A percentile compares a stretch with the other conserved stretches of the same genome.
Evolutionary conservation across 2,888 invertebrate species (phyloP).

Genomic region (Hedya salicella): DNA sequence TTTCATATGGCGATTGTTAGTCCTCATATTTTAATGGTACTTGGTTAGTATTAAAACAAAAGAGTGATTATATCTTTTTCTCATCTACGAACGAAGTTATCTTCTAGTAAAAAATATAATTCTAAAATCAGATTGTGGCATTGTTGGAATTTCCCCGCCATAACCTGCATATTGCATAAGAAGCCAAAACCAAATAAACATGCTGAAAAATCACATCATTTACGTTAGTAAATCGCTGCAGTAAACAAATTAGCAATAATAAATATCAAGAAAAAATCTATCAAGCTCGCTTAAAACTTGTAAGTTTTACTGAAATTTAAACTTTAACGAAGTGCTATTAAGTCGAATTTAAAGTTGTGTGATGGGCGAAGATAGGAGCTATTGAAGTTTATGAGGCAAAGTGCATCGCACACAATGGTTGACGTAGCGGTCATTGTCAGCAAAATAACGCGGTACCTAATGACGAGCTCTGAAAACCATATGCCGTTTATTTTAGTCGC

Average conservation of each 20-base stretch:
- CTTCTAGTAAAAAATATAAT: no score
- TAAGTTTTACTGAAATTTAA: neutral
- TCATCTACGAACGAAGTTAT: no score
- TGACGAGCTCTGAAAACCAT: slow-evolving; percentile 21
- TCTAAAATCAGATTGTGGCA: no score
- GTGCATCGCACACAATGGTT: slow-evolving; percentile 30
- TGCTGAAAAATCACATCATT: slow-evolving; percentile 24
- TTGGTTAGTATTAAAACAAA: no score
- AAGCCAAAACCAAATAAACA: slow-evolving; percentile 14
- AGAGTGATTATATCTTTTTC: no score
- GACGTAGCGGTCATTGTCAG: slow-evolving; percentile 32
- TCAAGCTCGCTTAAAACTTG: neutral
- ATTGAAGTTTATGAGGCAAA: neutral
- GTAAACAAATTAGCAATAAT: slow-evolving; percentile 30
- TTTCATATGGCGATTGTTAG: no score
- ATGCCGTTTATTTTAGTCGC: slow-evolving; percentile 2
- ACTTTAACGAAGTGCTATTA: neutral
- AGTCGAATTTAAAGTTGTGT: neutral
- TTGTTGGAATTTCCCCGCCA: neutral
- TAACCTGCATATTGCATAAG: neutral
- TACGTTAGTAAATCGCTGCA: slow-evolving; percentile 16
- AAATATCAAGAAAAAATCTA: neutral
- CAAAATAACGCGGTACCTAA: neutral
- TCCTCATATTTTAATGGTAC: no score
- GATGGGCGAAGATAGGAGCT: slow-evolving; percentile 2